Base-by-base conservation (phyloP, 2,888 invertebrate species). In the Anorthoa munda region DNA sequence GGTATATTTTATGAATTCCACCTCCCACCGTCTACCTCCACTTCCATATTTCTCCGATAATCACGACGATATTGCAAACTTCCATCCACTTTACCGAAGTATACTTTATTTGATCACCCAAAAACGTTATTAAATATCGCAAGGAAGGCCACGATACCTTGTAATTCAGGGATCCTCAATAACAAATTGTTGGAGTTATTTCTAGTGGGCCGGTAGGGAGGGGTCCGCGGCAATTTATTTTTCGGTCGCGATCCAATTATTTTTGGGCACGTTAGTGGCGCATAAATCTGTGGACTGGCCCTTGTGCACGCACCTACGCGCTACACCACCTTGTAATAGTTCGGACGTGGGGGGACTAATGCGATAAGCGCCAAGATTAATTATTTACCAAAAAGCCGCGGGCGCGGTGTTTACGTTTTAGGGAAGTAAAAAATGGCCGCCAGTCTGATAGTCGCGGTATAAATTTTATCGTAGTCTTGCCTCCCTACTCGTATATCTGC, bases 191-290 rank as follows among this genome's bases (percentile, higher is more conserved):
- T 90, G 83, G 88, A 92, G 91, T 90, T 91, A 90, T 90, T 91
- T 90, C 90, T 90, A 91, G 92, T 84, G 88, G 88, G 85, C 80
- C 46, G 83, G 71, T 55, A 66, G 86, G 87, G 84, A 83, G 82
- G 88, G 86, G 86, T 85, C 87, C 83, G 87, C 87, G 87, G 90
- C 94, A 92, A 95, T 95, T 95, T 95, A 95, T 96, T 94, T 95
- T 94, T 94, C 94, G 94, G 93, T 93, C 92, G 92, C 92, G 88
- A 92, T 94, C 95, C 95, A 95, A 95, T 96, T 95, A 95, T 95
- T 96, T 95, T 94, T 92, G 93, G 94, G 93, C 93, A 93, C 91
- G 94, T 92, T 94, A 93, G 93, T 92, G 91, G 89, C 87, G 92
- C 92, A 95, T 94, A 93, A 94, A 94, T 94, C 94, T 93, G 92